A percentile compares a stretch with the other conserved stretches of the same genome.
Evolutionary conservation across 2,888 invertebrate genomes (phyloP).

Genomic region (Zygaena filipendulae): DNA sequence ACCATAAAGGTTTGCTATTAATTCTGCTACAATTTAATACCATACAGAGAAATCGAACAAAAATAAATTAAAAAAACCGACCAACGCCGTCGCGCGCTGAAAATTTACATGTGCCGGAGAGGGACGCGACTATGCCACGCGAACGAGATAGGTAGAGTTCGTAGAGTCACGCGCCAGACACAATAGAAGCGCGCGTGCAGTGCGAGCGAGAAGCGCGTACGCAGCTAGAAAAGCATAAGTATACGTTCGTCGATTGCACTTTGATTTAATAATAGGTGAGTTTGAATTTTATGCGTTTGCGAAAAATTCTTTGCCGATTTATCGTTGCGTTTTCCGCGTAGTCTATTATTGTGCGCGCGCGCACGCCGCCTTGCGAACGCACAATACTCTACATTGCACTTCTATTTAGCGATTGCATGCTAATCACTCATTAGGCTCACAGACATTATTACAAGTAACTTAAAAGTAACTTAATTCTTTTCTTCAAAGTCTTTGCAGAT

Average conservation of each 20-base stretch:
- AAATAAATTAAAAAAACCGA: conserved; percentile 53
- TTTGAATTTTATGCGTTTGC: conserved; percentile 61
- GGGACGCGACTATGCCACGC: conserved; percentile 37
- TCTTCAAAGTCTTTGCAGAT: too few relatives aligned
- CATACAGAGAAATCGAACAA: conserved; percentile 51
- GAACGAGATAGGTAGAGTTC: conserved; percentile 33
- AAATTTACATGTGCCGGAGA: conserved; percentile 57
- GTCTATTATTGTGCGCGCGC: conserved; percentile 37
- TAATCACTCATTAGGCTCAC: too few relatives aligned
- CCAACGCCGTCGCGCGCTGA: conserved; percentile 60
- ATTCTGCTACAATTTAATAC: conserved; percentile 55
- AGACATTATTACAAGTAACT: too few relatives aligned
- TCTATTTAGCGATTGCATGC: too few relatives aligned
- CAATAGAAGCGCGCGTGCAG: conserved; percentile 62
- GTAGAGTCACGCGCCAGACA: conserved; percentile 44
- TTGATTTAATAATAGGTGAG: conserved; percentile 54
- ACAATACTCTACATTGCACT: too few relatives aligned
- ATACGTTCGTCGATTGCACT: conserved; percentile 25
- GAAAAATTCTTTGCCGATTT: conserved; percentile 59
- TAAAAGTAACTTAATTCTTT: too few relatives aligned
- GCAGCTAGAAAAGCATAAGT: conserved; percentile 26
- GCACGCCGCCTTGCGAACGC: conserved; percentile 14
- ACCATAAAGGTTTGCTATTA: conserved; percentile 32
- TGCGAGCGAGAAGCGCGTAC: conserved; percentile 36
- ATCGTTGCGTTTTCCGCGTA: conserved; percentile 51